Base-by-base conservation (phyloP, 2,888 invertebrate genomes). In the Diarsia dahlii region DNA sequence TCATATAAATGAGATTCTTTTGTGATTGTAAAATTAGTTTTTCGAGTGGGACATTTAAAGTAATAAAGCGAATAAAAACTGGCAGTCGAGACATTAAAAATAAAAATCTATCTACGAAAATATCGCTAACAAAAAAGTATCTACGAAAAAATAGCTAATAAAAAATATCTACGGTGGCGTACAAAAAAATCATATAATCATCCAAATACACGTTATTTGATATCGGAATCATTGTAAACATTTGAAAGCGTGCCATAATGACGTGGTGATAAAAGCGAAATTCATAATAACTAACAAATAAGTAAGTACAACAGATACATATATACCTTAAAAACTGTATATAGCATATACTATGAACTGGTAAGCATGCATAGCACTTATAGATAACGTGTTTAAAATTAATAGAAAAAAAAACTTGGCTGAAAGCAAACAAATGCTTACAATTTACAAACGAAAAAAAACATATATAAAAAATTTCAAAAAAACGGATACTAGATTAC, bases 371-470 rank as follows among this genome's bases (percentile, higher is more conserved):
- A 96, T 95, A 96, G 95, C 95, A 90, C 93, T 94, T 93, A 94
- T 89, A 86, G 90, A 89, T 91, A 91, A 90, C 88, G 89, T 85
- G 85, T 86, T 82, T 88, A 87, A 86, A 78, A 87, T 81, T 82
- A 87, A 80, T 71, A 84, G 88, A 90, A 90, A 90, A 79, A 87
- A 90, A 91, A 91, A 91, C 89, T 91, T 93, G 95, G 94, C 95
- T 94, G 92, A 87, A 96, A 96, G 96, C 96, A 95, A 95, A 95
- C 96, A 96, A 96, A 96, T 96, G 96, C 96, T 96, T 96, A 96
- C 96, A 96, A 96, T 96, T 96, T 95, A 96, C 96, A 96, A 95
- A 94, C 91, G 84, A 91, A 94, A 93, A 91, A 86, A 84, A 82
- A 84, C 69, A 86, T 71, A 80, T 71, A 78, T 54, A 70, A 74